Evolutionary conservation across 53 echinoderm and acorn worm species (phyloP), one percentile per base, ranked within the genome.

Genomic region (Echinometra lucunter): DNA sequence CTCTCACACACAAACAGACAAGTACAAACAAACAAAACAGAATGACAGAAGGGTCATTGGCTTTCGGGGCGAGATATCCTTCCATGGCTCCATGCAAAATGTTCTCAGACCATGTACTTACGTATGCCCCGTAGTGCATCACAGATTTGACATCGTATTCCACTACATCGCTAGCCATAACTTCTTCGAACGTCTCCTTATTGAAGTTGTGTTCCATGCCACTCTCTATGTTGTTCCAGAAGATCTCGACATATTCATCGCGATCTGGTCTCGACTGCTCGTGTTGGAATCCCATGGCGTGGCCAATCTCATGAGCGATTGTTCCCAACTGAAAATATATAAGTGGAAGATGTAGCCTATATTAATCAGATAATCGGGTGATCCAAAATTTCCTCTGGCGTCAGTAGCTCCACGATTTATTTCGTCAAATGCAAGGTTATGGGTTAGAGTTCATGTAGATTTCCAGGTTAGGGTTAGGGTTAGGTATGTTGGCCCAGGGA

Each of bases 201-300:
- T 89, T 40, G 30, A 89, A 89, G 58, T 89, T 89, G 38, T 58
- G 5, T 60, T 0, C 0, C 38, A 2, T 1, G 28, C 4, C 58
- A 30, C 60, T 60, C 21, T 58, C 0, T 17, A 89, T 89, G 60
- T 89, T 89, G 34, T 23, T 13, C 45, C 37, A 89, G 6, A 58
- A 1, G 27, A 89, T 23, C 19, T 57, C 60, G 37, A 89, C 58
- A 11, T 89, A 38, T 21, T 89, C 37, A 23, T 89, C 89, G 27
- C 89, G 89, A 58, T 89, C 89, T 19, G 89, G 89, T 40, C 89
- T 57, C 15, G 89, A 89, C 89, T 89, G 89, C 37, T 89, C 89
- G 35, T 89, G 89, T 49, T 89, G 60, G 40, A 89, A 89, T 60
- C 89, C 89, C 58, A 89, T 89, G 3, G 89, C 89, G 38, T 89